phyloP scores from a whole-genome alignment of 1,140 invertebrate species.

The Cylas formicarius region DNA sequence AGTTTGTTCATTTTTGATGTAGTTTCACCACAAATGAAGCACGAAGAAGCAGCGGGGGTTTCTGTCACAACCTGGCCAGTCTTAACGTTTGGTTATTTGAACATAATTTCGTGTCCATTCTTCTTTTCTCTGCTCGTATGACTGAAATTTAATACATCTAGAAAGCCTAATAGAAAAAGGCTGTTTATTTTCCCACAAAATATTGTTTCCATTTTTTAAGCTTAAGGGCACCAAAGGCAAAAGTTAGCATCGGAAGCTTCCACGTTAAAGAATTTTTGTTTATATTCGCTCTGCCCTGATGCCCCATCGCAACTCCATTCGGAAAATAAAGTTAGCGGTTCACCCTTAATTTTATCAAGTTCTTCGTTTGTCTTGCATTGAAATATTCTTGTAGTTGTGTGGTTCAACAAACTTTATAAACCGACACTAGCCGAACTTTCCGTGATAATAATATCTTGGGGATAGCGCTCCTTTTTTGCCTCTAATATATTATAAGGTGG shows the following conservation, averaged over 20 bases:
- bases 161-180: constrained; percentile 15
- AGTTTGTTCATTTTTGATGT: constrained; percentile 12
- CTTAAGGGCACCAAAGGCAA: constrained; percentile 13
- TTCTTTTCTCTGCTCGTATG: not conserved
- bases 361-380: constrained; percentile 1
- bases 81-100: not conserved
- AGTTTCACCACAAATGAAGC: constrained; percentile 9
- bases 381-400: constrained; percentile 13
- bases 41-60: constrained; percentile 5
- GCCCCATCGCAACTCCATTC: constrained; percentile 17
- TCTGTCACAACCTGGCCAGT: constrained; percentile 13
- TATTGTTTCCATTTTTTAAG: not conserved
- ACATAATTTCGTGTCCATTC: too few species aligned
- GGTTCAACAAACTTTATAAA: constrained; percentile 23
- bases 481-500: constrained; percentile 1
- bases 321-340: not conserved
- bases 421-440: constrained; percentile 20
- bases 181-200: constrained; percentile 14
- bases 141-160: constrained; percentile 16
- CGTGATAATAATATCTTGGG: constrained; percentile 8
- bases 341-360: constrained; percentile 1
- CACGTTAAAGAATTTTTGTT: constrained; percentile 7
- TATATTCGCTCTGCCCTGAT: constrained; percentile 13
- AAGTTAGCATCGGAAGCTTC: constrained; percentile 5
- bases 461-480: constrained; percentile 11